Evolutionary conservation across 2,113 vertebrate genomes (phyloP).

Genomic region (Lynx canadensis): DNA sequence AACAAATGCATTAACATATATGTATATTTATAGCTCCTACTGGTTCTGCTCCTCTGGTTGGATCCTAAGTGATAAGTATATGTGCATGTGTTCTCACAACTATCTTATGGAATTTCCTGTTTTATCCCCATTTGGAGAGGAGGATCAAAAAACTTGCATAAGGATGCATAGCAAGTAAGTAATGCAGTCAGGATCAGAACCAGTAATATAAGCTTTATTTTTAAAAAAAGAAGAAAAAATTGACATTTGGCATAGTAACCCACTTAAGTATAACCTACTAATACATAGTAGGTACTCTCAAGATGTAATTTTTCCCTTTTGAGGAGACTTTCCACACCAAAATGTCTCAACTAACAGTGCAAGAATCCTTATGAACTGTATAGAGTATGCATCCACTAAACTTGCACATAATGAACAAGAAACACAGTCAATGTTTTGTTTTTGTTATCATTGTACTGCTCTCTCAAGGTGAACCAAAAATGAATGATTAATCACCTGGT

Average conservation of each 20-base stretch:
- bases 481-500: slow-evolving; percentile 76
- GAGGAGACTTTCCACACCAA: background rate
- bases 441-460: slow-evolving; percentile 55
- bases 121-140: background rate
- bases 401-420: background rate
- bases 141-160: background rate
- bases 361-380: background rate
- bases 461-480: slow-evolving; percentile 69
- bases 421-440: slow-evolving; percentile 17
- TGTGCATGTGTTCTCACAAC: background rate
- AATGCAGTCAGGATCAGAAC: background rate
- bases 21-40: background rate
- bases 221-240: background rate
- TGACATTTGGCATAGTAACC: background rate
- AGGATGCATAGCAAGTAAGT: background rate
- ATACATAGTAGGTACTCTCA: background rate
- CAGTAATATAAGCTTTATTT: background rate
- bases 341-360: background rate
- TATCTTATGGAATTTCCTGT: background rate
- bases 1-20: background rate
- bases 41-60: background rate
- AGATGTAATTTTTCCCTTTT: background rate
- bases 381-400: background rate
- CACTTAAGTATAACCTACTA: background rate
- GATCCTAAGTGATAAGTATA: background rate